Conservation (phyloP, 2,888 invertebrate genomes). For the Dendrolimus houi region DNA sequence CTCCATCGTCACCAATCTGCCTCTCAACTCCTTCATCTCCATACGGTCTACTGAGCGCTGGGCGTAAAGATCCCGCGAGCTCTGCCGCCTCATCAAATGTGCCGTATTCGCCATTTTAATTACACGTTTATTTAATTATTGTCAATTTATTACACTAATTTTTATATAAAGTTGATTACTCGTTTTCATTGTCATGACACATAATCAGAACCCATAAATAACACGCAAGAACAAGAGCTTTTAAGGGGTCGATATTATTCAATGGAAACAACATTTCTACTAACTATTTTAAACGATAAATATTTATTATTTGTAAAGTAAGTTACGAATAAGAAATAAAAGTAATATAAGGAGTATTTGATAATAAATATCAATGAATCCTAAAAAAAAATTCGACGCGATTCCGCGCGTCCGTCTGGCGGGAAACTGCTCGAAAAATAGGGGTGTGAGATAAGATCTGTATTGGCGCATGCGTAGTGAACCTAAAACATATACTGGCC, state of each 20-base stretch:
- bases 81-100: conserved; percentile 91
- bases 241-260: conserved; percentile 2
- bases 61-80: conserved; percentile 88
- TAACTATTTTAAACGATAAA: too few relatives aligned
- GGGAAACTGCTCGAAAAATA: conserved; percentile 18
- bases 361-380: too few relatives aligned
- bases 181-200: conserved; percentile 58
- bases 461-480: conserved; percentile 46
- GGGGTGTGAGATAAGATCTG: conserved; percentile 25
- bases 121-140: conserved; percentile 28
- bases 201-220: conserved; percentile 46
- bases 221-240: conserved; percentile 31
- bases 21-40: conserved; percentile 90
- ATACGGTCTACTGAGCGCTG: conserved; percentile 89
- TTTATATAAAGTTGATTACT: conserved; percentile 23
- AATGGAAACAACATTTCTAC: neutral
- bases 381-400: neutral
- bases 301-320: too few relatives aligned
- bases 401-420: conserved; percentile 7
- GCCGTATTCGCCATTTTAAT: conserved; percentile 91
- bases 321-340: too few relatives aligned
- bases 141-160: conserved; percentile 18
- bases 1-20: conserved; percentile 84
- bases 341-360: too few relatives aligned
- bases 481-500: conserved; percentile 16